Evolutionary conservation across 2,888 invertebrate species (phyloP), one percentile per base, ranked within the genome.

Genomic region (Yponomeuta cagnagella): DNA sequence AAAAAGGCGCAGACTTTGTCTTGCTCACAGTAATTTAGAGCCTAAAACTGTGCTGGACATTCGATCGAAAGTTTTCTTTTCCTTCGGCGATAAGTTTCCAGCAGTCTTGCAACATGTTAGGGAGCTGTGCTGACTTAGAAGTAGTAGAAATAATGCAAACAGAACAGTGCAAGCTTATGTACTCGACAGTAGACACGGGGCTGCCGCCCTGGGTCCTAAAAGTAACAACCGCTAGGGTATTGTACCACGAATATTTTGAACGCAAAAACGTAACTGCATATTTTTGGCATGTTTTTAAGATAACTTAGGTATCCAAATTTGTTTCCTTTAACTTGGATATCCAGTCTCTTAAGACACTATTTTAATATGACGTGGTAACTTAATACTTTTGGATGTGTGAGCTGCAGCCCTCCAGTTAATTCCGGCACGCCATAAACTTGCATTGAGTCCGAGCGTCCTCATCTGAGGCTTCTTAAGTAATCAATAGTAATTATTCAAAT

Each of bases 401-500:
- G 52, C 8, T 43, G 43, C 43, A 58, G 52, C 52, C 52, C 12
- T 12, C 63, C 48, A 68, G 68, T 23, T 48, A 48, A 48, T n/a
- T 31, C 31, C 52, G 30, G 58, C 68, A n/a, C 43, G 48, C 63
- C 63, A 70, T 70, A 78, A 77, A 77, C 81, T 80, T 85, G 82
- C 85, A 85, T 82, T 84, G 83, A 83, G 81, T 83, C 81, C 70
- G 77, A 81, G 83, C 82, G 80, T 82, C 84, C 89, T 85, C 84
- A 75, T 73, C 78, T 78, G 84, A 84, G 87, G 87, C 82, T 86
- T 81, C 87, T 88, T 87, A 58, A 58, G 88, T 86, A 85, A 85
- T 86, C 88, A 88, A 85, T 89, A 84, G 90, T 89, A 88, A 88
- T 89, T 87, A 90, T 86, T 87, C 85, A 84, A 85, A 85, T 82